Base-by-base conservation (phyloP, 2,888 invertebrate genomes). In the Ochlodes sylvanus region DNA sequence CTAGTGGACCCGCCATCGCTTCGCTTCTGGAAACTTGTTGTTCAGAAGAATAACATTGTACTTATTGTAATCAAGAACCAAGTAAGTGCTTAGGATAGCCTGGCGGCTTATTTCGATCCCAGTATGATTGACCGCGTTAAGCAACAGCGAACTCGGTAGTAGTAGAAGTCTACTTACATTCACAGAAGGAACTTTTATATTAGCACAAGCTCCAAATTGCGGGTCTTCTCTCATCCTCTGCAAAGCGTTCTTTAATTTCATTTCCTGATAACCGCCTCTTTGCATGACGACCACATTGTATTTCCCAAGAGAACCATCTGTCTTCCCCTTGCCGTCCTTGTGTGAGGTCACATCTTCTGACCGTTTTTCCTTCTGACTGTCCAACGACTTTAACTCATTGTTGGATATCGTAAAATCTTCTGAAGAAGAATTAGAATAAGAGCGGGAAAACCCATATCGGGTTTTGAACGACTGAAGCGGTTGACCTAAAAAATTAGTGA, bases 121-220 rank as follows among this genome's bases (percentile, higher is more conserved):
- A 27, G 27, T 27, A 27, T n/a, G n/a, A n/a, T 2, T 27, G 27
- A 27, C 27, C 27, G n/a, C 27, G 27, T 27, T 27, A 27, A 27
- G 27, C 27, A n/a, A n/a, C n/a, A n/a, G n/a, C n/a, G n/a, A n/a
- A n/a, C n/a, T n/a, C n/a, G n/a, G n/a, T n/a, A n/a, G n/a, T n/a
- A n/a, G 27, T 27, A 27, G 5, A 7, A 47, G 2, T n/a, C 10
- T n/a, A 67, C 70, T 72, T 61, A 75, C 75, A 21, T 70, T 66
- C 3, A 52, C 62, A 1, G 56, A 61, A 34, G 72, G 70, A 27
- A 73, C 67, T 58, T 62, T 71, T 32, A 74, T 55, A 70, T 64
- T 74, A 15, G 63, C 69, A 32, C 70, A 75, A 41, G 73, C 73
- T 38, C 76, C 70, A 55, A 74, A 56, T 14, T 34, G 60, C 0